phyloP scores from a whole-genome alignment of 2,113 vertebrate species.

The Fulica atra region DNA sequence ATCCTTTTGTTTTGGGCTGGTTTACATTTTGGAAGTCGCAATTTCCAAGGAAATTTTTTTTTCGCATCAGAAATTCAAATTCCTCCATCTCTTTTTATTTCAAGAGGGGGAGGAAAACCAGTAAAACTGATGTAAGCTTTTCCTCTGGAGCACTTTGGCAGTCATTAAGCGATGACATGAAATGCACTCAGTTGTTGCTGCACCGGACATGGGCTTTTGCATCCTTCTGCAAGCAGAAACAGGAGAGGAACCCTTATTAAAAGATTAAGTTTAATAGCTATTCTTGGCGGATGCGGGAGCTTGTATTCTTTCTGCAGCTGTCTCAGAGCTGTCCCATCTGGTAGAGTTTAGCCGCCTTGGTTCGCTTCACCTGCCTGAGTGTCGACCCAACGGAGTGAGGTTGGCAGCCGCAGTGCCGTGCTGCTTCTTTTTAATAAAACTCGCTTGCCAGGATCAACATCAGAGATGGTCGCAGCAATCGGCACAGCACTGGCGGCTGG shows the following conservation, averaged over 20 bases:
- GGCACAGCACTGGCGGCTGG: rapidly evolving
- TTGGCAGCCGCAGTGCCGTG: background rate
- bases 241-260: conserved; percentile 40
- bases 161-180: background rate
- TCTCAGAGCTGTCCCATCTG: conserved; percentile 50
- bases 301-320: conserved; percentile 54
- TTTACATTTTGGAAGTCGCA: background rate
- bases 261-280: conserved; percentile 55
- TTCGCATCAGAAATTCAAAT: background rate
- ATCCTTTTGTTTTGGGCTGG: background rate
- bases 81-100: background rate
- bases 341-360: conserved; percentile 29
- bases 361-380: conserved; percentile 37
- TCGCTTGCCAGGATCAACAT: background rate
- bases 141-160: background rate
- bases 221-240: conserved; percentile 12
- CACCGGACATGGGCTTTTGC: background rate
- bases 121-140: background rate
- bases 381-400: background rate
- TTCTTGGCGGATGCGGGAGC: background rate
- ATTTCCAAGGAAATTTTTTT: background rate
- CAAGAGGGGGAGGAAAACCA: background rate
- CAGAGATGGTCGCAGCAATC: background rate
- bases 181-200: background rate
- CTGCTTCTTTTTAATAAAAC: conserved; percentile 45